Base-by-base conservation (phyloP, 2,113 vertebrate species). In the Coturnix japonica region DNA sequence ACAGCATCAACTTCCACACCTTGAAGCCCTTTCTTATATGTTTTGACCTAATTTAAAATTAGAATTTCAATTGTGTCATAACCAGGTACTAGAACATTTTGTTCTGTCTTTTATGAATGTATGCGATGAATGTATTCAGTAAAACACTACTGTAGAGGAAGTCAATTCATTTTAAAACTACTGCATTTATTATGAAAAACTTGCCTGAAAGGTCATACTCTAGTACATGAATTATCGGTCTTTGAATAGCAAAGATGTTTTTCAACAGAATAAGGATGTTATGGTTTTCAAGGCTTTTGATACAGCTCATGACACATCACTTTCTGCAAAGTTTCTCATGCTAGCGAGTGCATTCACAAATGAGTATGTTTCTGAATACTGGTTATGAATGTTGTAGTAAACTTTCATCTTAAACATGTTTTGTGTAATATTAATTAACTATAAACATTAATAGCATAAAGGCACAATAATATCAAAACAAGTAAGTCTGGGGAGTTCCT, bases 21-120 rank as follows among this genome's bases (percentile, higher is more conserved):
- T 11, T 74, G 37, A 90, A 91, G 8, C 3, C 13, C 91, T 90
- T 93, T 88, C 73, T 86, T 88, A 18, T 11, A 61, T 70, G 25
- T 84, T 92, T 81, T 87, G 85, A 88, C 82, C 79, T 84, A 81
- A 93, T 87, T 79, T 81, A 77, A 79, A 87, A 91, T 89, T 84
- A 75, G 47, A 85, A 89, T 77, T 91, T 91, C 39, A 76, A 5
- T 47, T 86, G 65, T 92, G 79, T 82, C 31, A 78, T 39, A 91
- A 78, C 1, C 33, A 91, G 44, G 69, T 92, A 57, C 33, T 64
- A 56, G 91, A 95, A 90, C 76, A 95, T 90, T 90, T 88, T 95
- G 46, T 94, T 95, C 78, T 74, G 20, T 60, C 71, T 83, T 85
- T 86, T 61, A 77, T 75, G 51, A 88, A 77, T 78, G 39, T 41